Percentiles rank a stretch among this genome's conserved stretches.
These are phyloP conservation scores for Radopholus similis DNA, from an alignment of 1,140 invertebrate species.

Conservation along the genomic window DNA sequence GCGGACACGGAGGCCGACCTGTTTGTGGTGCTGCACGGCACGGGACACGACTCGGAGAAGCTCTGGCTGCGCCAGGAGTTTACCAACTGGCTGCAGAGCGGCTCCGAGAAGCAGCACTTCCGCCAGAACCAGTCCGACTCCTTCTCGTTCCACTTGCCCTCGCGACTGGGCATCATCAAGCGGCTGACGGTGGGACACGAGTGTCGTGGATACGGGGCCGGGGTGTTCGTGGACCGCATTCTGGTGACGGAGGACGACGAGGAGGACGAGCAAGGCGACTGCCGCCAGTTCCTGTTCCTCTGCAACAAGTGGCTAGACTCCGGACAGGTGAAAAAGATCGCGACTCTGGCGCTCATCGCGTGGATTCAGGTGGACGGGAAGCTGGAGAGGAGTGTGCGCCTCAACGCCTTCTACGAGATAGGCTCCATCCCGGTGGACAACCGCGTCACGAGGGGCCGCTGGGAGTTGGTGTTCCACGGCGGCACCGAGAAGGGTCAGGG, in stretches of 20 bases:
- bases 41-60: constrained; percentile 22
- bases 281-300: constrained; percentile 41
- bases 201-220: constrained; percentile 39
- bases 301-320: constrained; percentile 47
- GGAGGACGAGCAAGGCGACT: constrained; percentile 1
- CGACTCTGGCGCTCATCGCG: background rate
- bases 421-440: constrained; percentile 31
- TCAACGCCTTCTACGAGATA: constrained; percentile 39
- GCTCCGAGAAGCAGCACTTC: constrained; percentile 24
- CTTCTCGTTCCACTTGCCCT: constrained; percentile 27
- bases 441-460: constrained; percentile 28
- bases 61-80: constrained; percentile 36
- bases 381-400: constrained; percentile 31
- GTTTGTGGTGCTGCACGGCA: constrained; percentile 28
- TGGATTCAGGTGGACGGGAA: constrained; percentile 38
- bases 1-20: constrained; percentile 44
- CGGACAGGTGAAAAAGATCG: constrained; percentile 13
- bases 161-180: constrained; percentile 26
- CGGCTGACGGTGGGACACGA: constrained; percentile 39
- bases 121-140: constrained; percentile 36
- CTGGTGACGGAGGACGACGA: constrained; percentile 35
- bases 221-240: constrained; percentile 43
- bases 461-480: constrained; percentile 38
- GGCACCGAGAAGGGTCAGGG: constrained; percentile 25
- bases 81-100: constrained; percentile 45